phyloP scores from a whole-genome alignment of 2,797 vertebrate species.

The Hippoglossus hippoglossus region DNA sequence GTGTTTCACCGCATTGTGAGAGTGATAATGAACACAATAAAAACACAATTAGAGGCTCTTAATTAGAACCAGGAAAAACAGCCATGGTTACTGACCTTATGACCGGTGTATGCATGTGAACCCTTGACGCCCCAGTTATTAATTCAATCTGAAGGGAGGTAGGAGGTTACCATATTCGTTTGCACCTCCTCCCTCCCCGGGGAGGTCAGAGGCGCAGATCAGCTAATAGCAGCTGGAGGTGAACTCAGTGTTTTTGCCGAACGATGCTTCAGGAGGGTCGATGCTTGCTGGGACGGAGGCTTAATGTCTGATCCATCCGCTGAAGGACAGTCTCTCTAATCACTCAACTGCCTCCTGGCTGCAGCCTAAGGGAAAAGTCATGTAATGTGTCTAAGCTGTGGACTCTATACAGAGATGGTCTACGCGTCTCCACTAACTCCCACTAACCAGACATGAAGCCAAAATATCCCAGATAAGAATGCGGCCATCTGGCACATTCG shows the following conservation, averaged over 20 bases:
- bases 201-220: constrained; percentile 18
- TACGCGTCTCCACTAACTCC: too few species aligned
- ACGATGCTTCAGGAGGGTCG: constrained; percentile 10
- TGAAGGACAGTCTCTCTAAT: constrained; percentile 32
- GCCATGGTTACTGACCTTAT: not conserved
- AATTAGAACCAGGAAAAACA: too few species aligned
- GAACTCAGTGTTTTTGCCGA: constrained; percentile 11
- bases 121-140: not conserved
- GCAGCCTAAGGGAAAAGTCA: not conserved
- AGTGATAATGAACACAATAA: too few species aligned
- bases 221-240: constrained; percentile 14
- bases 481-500: too few species aligned
- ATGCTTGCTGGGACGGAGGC: constrained; percentile 21
- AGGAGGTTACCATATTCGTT: not conserved
- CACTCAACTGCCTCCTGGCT: constrained; percentile 12
- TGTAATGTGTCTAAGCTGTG: not conserved
- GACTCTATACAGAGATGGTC: too few species aligned
- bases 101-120: not conserved
- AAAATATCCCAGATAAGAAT: too few species aligned
- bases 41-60: too few species aligned
- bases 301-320: constrained; percentile 15
- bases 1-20: too few species aligned
- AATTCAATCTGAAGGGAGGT: not conserved
- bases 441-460: too few species aligned
- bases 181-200: not conserved